phyloP scores from a whole-genome alignment of 2,888 invertebrate genomes.

The Microplitis manilae region DNA sequence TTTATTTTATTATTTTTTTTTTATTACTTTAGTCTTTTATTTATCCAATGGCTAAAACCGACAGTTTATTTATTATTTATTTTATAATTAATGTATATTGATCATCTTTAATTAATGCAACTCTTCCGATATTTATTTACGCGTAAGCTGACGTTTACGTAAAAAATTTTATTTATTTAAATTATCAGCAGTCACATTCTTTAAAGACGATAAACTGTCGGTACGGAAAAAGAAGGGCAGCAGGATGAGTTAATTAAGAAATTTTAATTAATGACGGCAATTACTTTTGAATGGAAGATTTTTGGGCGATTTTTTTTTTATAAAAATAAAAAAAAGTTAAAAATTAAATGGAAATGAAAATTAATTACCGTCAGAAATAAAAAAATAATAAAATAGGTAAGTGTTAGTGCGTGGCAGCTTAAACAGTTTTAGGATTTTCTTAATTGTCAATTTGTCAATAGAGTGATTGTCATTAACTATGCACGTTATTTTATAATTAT shows the following conservation, averaged over 20 bases:
- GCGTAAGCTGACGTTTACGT: no score
- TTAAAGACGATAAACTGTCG: conserved; percentile 18
- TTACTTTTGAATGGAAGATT: neutral
- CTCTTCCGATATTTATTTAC: conserved; percentile 18
- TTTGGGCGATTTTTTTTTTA: neutral
- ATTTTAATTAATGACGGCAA: conserved; percentile 44
- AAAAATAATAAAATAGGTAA: conserved; percentile 34
- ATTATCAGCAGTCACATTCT: conserved; percentile 1
- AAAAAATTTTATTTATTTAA: neutral
- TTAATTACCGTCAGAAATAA: conserved; percentile 14
- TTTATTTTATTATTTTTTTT: no score
- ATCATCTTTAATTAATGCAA: conserved; percentile 19
- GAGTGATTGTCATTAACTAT: conserved; percentile 70
- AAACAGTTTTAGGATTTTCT: conserved; percentile 53
- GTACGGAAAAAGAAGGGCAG: conserved; percentile 51
- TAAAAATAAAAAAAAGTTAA: conserved; percentile 17
- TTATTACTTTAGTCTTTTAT: conserved; percentile 47
- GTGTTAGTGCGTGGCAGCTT: conserved; percentile 59
- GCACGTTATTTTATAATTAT: conserved; percentile 57
- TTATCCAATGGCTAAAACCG: conserved; percentile 51
- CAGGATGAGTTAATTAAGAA: conserved; percentile 51
- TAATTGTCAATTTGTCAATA: conserved; percentile 60
- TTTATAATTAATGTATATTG: conserved; percentile 25
- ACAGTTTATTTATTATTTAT: conserved; percentile 34
- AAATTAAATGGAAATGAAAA: conserved; percentile 10